Conservation (phyloP, 1,140 invertebrate genomes). For the Panagrolaimus sp. region DNA sequence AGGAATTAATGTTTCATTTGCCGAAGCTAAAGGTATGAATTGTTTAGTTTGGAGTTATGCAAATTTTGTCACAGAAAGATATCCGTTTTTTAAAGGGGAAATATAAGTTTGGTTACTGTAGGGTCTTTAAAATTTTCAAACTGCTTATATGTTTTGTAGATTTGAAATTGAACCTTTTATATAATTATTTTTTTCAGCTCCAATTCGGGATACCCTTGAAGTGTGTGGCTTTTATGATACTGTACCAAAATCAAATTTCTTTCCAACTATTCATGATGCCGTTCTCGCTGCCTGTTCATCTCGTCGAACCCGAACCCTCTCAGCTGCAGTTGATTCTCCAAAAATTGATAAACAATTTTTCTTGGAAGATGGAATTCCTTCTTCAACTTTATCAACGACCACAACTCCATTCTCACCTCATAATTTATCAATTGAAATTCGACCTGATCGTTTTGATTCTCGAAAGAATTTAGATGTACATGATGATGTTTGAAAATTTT, state of each 20-base stretch:
- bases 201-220: conserved; percentile 54
- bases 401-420: neutral
- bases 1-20: conserved; percentile 53
- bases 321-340: neutral
- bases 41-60: conserved; percentile 17
- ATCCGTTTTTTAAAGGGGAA: neutral
- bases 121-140: neutral
- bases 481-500: neutral
- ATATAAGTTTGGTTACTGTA: neutral
- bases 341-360: neutral
- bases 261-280: conserved; percentile 58
- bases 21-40: conserved; percentile 49
- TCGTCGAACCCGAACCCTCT: conserved; percentile 1
- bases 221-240: conserved; percentile 45
- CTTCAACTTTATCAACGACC: neutral
- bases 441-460: neutral
- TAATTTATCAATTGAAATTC: neutral
- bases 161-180: no score
- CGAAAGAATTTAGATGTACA: conserved; percentile 5
- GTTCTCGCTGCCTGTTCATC: conserved; percentile 32
- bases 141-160: neutral
- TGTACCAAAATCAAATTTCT: conserved; percentile 54
- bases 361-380: neutral
- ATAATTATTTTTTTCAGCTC: conserved; percentile 34
- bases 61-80: neutral